Base-by-base conservation (phyloP, 2,888 invertebrate species). In the Antitype chi region DNA sequence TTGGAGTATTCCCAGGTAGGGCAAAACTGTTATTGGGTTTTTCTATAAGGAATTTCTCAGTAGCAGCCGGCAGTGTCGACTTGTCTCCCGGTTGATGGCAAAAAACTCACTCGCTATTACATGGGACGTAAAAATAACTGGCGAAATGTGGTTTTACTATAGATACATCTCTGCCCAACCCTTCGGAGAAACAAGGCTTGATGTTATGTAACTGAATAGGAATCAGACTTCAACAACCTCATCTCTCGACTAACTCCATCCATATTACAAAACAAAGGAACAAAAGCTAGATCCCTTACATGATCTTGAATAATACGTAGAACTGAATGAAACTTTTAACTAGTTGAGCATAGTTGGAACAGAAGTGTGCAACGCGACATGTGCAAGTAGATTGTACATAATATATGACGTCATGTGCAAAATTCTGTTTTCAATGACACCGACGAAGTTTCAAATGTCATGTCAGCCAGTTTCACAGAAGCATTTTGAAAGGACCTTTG, bases 301-400 rank as follows among this genome's bases (percentile, higher is more conserved):
- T 23, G 11, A 38, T 25, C 8, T 28, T 17, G 25, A 60, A 52
- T 17, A 43, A 57, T 13, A 43, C 59, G 59, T 43, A n/a, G 23
- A 13, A 8, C 7, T 43, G 8, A 47, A 47, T 47, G 23, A 60
- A 76, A 78, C 70, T 70, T 55, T n/a, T 49, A 49, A 70, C 28
- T 11, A 77, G 78, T 49, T 55, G 28, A 32, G 15, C 25, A 7
- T 7, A 60, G 70, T 70, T 55, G 23, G 2, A 70, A n/a, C 17
- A n/a, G 23, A 52, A 52, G 57, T 43, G 53, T 38, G 70, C 43
- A 76, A 1, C n/a, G 13, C 5, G 15, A 1, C 53, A 55, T n/a
- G 53, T 49, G 62, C 43, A n/a, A 11, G 23, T 1, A n/a, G 6
- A 20, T 20, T 47, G 1, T 47, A 47, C 23, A 32, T 7, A n/a